phyloP scores from a whole-genome alignment of 2,113 vertebrate species.

The Manacus vitellinus region DNA sequence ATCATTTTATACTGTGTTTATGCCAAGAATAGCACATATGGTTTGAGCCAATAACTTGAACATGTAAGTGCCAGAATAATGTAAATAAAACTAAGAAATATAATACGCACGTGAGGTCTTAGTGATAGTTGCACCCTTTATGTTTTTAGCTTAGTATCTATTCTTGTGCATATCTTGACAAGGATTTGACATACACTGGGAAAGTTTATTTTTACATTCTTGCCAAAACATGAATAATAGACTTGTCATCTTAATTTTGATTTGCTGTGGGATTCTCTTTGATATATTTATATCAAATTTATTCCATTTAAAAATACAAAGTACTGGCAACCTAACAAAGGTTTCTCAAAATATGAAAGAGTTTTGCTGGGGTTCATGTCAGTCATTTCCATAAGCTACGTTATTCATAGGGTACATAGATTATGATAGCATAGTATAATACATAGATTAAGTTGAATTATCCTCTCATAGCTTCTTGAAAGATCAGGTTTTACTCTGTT shows the following conservation, averaged over 20 bases:
- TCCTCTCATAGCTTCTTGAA: neutral
- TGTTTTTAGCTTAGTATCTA: neutral
- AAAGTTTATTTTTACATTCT: neutral
- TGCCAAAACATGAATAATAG: neutral
- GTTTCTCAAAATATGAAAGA: neutral
- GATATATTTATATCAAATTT: neutral
- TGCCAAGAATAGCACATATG: neutral
- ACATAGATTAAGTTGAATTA: neutral
- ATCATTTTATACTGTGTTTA: neutral
- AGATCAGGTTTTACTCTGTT: neutral
- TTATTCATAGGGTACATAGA: neutral
- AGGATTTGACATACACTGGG: neutral
- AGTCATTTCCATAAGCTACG: neutral
- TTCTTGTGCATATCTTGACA: neutral
- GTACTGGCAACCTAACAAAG: slow-evolving; percentile 21
- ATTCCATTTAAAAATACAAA: neutral
- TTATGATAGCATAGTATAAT: neutral
- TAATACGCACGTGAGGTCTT: neutral
- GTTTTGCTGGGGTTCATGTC: neutral
- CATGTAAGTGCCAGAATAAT: neutral
- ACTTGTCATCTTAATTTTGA: neutral
- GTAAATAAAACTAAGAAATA: slow-evolving; percentile 15
- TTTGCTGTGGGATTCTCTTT: neutral
- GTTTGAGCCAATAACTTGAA: neutral
- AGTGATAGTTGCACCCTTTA: neutral